Evolutionary conservation across 2,797 vertebrate genomes (phyloP), one percentile per base, ranked within the genome.

Genomic region (Poecilia wingei): DNA sequence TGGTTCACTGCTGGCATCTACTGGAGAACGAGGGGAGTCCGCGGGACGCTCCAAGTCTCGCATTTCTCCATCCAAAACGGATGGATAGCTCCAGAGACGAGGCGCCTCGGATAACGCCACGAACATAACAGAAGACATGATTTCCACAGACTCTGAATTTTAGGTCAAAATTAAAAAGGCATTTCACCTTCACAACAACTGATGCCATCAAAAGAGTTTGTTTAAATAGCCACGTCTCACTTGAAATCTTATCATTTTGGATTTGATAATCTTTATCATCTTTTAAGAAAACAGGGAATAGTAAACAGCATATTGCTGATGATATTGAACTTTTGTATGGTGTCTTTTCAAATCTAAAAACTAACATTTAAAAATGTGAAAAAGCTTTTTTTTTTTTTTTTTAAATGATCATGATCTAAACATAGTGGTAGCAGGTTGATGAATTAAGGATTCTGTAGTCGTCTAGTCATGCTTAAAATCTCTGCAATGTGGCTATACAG

Each of bases 1-100:
- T 10, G 90, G 91, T 92, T 91, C 94, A 89, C 88, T 95, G 95
- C 94, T 96, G 95, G 87, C 96, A 96, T 95, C 96, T 96, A 93
- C 86, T 92, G 95, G 94, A 64, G 72, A 33, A 16, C 66, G 3
- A 0, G n/a, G 61, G 84, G 80, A 89, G 20, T 3, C 76, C 4
- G 8, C 7, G 6, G 7, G 20, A 22, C 39, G 22, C 20, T 68
- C 22, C 7, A 33, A 41, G 39, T 22, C 20, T 66, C 18, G 18
- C 61, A 25, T 41, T 68, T 68, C 36, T 68, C 36, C 5, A 3
- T 41, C 41, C 33, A 72, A 36, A 36, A 13, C 25, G 9, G n/a
- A 33, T 1, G 47, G 47, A 36, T 12, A 39, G 39, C n/a, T 43
- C 68, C 41, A 3, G 13, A 16, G 22, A 68, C 10, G 20, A 12